A percentile compares a stretch with the other conserved stretches of the same genome.
Conservation (phyloP, 2,797 vertebrate genomes). For the Arctocebus calabarensis region DNA sequence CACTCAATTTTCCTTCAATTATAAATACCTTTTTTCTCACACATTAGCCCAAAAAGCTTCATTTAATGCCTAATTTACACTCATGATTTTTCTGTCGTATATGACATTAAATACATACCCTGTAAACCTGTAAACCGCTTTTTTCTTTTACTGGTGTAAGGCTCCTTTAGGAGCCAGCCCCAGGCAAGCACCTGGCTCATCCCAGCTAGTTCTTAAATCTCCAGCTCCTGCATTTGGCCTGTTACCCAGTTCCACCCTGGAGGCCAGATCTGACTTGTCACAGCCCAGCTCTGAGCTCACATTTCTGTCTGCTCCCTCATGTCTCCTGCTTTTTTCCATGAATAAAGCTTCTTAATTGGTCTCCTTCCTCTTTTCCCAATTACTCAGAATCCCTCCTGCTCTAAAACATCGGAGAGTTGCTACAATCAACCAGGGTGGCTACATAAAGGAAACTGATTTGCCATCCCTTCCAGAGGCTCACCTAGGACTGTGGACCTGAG, state of each 20-base stretch:
- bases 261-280: neutral
- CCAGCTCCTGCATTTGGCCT: neutral
- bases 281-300: neutral
- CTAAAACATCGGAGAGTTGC: neutral
- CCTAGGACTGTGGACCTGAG: neutral
- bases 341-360: neutral
- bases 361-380: neutral
- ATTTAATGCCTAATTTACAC: neutral
- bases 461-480: neutral
- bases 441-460: neutral
- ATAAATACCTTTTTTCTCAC: neutral
- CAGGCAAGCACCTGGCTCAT: neutral
- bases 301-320: too few species aligned
- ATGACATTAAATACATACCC: neutral
- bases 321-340: neutral
- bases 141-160: neutral
- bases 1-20: neutral
- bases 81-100: neutral
- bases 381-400: neutral
- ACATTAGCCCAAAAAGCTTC: neutral
- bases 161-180: neutral
- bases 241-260: neutral
- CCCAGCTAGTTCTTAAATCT: neutral
- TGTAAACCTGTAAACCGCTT: neutral
- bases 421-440: neutral